Evolutionary conservation across 2,113 vertebrate species (phyloP).

Genomic region (Blennius ocellaris): DNA sequence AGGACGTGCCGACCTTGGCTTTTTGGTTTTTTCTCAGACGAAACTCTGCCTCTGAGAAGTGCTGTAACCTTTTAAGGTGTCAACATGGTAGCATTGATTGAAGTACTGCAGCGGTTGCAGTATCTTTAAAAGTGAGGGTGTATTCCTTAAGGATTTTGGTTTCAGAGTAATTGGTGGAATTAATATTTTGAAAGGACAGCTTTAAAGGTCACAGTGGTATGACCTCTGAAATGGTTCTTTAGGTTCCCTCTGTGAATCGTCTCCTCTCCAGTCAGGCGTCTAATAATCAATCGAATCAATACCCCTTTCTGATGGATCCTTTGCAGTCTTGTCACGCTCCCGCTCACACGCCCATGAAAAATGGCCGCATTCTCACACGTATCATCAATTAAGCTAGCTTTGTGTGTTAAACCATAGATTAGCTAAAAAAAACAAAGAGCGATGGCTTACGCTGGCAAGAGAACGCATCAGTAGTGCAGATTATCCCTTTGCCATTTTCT

Average conservation of each 20-base stretch:
- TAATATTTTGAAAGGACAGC: conserved; percentile 67
- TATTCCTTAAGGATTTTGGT: conserved; percentile 24
- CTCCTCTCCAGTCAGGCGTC: conserved; percentile 51
- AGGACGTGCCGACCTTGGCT: neutral
- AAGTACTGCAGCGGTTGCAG: conserved; percentile 1
- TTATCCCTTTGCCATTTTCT: conserved; percentile 45
- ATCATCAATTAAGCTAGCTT: conserved; percentile 38
- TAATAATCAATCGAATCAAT: conserved; percentile 76
- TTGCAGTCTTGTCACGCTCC: conserved; percentile 19
- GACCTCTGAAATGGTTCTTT: conserved; percentile 61
- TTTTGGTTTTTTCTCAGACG: conserved; percentile 9
- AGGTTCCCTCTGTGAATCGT: conserved; percentile 60
- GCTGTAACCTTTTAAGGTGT: neutral
- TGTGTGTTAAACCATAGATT: conserved; percentile 52
- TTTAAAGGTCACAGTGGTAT: conserved; percentile 70
- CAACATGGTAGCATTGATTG: conserved; percentile 15
- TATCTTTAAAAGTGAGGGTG: conserved; percentile 6
- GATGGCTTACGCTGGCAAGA: conserved; percentile 31
- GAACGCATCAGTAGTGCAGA: conserved; percentile 33
- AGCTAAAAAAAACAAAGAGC: conserved; percentile 28
- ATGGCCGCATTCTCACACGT: conserved; percentile 26
- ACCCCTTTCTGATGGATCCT: conserved; percentile 23
- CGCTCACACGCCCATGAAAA: conserved; percentile 20
- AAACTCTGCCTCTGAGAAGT: conserved; percentile 11
- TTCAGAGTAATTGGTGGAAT: conserved; percentile 38